Conservation (phyloP, 2,797 vertebrate genomes). For the Tenualosa thibaudeaui region DNA sequence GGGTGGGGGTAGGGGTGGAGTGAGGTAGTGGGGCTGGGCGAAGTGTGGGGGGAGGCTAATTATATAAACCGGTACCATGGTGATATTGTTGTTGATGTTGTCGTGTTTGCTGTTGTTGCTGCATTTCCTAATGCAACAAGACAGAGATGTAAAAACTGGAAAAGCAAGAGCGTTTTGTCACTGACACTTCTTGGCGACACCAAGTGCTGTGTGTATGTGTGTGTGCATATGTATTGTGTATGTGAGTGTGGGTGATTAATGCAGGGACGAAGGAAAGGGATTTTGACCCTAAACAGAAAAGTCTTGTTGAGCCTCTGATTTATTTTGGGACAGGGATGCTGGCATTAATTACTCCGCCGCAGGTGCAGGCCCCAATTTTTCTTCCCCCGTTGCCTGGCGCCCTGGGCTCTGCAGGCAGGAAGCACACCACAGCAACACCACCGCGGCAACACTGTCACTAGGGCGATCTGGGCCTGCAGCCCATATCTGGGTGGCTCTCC, state of each 20-base stretch:
- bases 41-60: constrained; percentile 68
- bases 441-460: constrained; percentile 14
- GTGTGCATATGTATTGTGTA: neutral
- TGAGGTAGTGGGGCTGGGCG: constrained; percentile 6
- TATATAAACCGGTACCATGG: constrained; percentile 66
- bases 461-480: constrained; percentile 43
- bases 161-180: constrained; percentile 28
- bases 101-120: constrained; percentile 55
- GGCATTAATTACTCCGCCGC: constrained; percentile 79
- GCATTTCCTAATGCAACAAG: constrained; percentile 67
- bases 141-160: constrained; percentile 37
- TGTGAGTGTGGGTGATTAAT: constrained; percentile 73
- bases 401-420: constrained; percentile 46
- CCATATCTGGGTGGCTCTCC: constrained; percentile 71
- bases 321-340: constrained; percentile 72
- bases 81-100: constrained; percentile 48
- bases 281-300: constrained; percentile 84
- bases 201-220: constrained; percentile 28
- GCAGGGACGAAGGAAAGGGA: constrained; percentile 69
- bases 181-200: constrained; percentile 54
- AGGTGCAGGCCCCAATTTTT: constrained; percentile 80
- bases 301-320: constrained; percentile 82
- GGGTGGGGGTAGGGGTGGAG: neutral
- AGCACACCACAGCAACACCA: constrained; percentile 37
- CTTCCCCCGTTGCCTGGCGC: constrained; percentile 63